A percentile compares a stretch with the other conserved stretches of the same genome.
Conservation (phyloP, 2,797 vertebrate genomes). For the Nyctalus aviator region DNA sequence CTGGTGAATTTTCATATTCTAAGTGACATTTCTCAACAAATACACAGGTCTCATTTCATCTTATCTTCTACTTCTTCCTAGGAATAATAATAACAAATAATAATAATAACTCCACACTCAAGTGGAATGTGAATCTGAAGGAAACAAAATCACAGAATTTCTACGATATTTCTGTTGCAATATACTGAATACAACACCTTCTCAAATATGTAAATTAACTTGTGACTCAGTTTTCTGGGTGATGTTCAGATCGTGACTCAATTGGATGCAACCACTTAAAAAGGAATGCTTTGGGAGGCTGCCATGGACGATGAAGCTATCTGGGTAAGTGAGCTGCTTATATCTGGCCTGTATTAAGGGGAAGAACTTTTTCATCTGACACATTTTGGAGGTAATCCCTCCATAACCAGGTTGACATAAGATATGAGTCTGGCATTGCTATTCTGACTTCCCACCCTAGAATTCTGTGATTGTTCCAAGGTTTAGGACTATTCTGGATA, state of each 20-base stretch:
- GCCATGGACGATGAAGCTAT: conserved; percentile 57
- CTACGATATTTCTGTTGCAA: conserved; percentile 54
- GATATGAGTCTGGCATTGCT: conserved; percentile 24
- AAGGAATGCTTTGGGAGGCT: conserved; percentile 73
- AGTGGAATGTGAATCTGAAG: conserved; percentile 47
- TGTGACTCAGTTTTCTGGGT: conserved; percentile 71
- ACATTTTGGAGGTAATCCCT: conserved; percentile 73
- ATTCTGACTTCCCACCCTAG: conserved; percentile 47
- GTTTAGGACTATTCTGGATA: conserved; percentile 55
- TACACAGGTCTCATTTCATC: conserved; percentile 33
- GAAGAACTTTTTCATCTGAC: conserved; percentile 70
- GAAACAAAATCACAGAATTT: conserved; percentile 60
- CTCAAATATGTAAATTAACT: conserved; percentile 72
- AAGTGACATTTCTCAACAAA: conserved; percentile 55
- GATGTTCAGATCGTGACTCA: conserved; percentile 78
- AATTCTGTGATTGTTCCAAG: conserved; percentile 63
- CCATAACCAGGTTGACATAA: conserved; percentile 62
- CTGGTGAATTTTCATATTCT: conserved; percentile 58
- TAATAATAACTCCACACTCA: conserved; percentile 48
- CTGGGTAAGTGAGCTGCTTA: conserved; percentile 65
- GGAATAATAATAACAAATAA: conserved; percentile 28
- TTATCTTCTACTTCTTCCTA: conserved; percentile 34
- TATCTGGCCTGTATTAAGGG: conserved; percentile 65
- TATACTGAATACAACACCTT: conserved; percentile 68
- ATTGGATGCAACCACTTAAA: conserved; percentile 74